Percentiles rank a stretch among this genome's conserved stretches.
Evolutionary conservation across 2,888 invertebrate genomes (phyloP).

Genomic region (Cremastinae sp.): DNA sequence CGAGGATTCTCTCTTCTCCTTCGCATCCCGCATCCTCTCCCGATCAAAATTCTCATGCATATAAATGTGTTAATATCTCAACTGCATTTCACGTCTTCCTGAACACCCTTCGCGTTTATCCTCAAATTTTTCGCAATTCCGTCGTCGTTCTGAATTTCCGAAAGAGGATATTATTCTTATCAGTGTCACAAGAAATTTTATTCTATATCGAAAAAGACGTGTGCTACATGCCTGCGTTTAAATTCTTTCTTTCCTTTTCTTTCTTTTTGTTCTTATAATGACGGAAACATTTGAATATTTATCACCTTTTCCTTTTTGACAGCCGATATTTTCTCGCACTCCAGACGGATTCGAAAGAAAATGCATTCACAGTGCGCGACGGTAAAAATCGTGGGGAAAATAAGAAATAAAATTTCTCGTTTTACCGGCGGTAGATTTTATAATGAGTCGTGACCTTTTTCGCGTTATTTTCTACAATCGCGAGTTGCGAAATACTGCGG

Average conservation of each 20-base stretch:
- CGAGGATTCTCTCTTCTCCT: slow-evolving; percentile 49
- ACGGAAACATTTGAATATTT: too few relatives aligned
- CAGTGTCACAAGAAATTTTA: too few relatives aligned
- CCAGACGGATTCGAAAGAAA: background rate
- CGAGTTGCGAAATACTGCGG: slow-evolving; percentile 66
- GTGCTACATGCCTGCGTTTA: too few relatives aligned
- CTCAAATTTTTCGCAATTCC: slow-evolving; percentile 15
- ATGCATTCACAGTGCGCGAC: background rate
- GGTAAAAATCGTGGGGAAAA: slow-evolving; percentile 3
- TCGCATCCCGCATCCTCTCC: slow-evolving; percentile 31
- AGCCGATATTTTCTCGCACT: background rate
- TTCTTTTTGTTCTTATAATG: too few relatives aligned
- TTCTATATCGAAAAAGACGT: too few relatives aligned
- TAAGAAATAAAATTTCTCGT: slow-evolving; percentile 34
- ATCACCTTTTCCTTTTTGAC: too few relatives aligned
- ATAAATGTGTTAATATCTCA: slow-evolving; percentile 15
- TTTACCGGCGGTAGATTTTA: slow-evolving; percentile 35
- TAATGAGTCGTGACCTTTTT: slow-evolving; percentile 65
- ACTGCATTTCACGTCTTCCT: background rate
- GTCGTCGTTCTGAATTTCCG: background rate
- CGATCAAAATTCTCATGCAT: slow-evolving; percentile 31
- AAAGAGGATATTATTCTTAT: background rate
- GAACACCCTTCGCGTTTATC: slow-evolving; percentile 26
- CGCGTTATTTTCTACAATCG: slow-evolving; percentile 43
- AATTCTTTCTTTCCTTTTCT: too few relatives aligned